Evolutionary conservation across 1,140 invertebrate genomes (phyloP).

Genomic region (Leptestheria dahalacensis): DNA sequence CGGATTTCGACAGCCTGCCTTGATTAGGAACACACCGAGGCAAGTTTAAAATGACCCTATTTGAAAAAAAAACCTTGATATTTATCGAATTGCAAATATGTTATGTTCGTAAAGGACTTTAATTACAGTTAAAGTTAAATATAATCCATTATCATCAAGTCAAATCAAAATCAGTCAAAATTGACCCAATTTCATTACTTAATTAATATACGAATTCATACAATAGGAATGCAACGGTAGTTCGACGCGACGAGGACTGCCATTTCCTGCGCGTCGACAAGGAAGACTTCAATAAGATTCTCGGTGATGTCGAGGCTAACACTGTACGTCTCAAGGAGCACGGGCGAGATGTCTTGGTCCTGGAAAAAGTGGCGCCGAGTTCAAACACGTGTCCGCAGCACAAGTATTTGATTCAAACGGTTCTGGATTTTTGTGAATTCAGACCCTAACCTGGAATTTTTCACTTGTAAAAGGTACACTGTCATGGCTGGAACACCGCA

Average conservation of each 20-base stretch:
- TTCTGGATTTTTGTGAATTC: background rate
- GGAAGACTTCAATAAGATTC: constrained; percentile 69
- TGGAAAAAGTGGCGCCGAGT: constrained; percentile 50
- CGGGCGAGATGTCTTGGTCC: constrained; percentile 65
- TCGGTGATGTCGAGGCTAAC: constrained; percentile 73
- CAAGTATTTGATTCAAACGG: background rate
- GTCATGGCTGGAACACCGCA: constrained; percentile 68
- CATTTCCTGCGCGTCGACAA: constrained; percentile 76
- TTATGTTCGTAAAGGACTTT: no score
- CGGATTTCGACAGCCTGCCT: background rate
- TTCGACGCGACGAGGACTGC: constrained; percentile 64
- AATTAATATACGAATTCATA: constrained; percentile 22
- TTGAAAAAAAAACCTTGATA: no score
- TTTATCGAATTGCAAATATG: no score
- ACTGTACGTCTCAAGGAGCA: constrained; percentile 77
- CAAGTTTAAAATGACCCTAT: no score
- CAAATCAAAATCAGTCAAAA: background rate
- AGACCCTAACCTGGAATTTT: background rate
- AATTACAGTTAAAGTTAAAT: no score
- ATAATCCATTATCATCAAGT: no score
- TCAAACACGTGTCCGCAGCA: constrained; percentile 25
- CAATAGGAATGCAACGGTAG: constrained; percentile 63
- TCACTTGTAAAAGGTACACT: constrained; percentile 47
- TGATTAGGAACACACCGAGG: no score
- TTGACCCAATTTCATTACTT: background rate